Evolutionary conservation across 2,888 invertebrate species (phyloP), one percentile per base, ranked within the genome.

Genomic region (Ochropleura leucogaster): DNA sequence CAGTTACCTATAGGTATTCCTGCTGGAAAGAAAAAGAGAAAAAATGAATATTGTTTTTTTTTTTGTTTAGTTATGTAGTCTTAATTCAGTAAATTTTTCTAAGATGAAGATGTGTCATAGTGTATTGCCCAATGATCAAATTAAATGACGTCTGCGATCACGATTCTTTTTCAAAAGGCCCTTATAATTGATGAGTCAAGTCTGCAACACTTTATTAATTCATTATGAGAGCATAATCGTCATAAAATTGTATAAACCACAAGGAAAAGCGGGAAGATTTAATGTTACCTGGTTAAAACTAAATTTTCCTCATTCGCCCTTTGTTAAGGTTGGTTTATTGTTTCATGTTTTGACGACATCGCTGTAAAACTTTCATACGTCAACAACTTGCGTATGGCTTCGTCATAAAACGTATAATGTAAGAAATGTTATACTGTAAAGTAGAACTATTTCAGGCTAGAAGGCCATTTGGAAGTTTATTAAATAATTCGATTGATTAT

Each of bases 241-340:
- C 68, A 83, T 68, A 6, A n/a, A 46, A 51, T 46, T 53, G 64
- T 53, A 60, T n/a, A 84, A 80, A 68, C 80, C 74, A 65, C 42
- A 62, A 65, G 70, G 59, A 81, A 85, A 71, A 55, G 10, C 46
- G 10, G 5, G 0, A 9, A 51, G 49, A 42, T 5, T 51, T 20
- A 44, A 20, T 40, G 10, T 40, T 10, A 16, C 53, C 72, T 55
- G 60, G 47, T 47, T 20, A 30, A n/a, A 2, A 16, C 12, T 18
- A 30, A 47, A 42, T 53, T 77, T 76, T 65, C 82, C 82, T 76
- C 18, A 65, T 51, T 59, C 42, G 14, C 42, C 10, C 7, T 51
- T 74, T n/a, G 16, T 55, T 62, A 30, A n/a, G 6, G 46, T 59
- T 59, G n/a, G n/a, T 12, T 42, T 18, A 44, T 20, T 18, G 16